A percentile compares a stretch with the other conserved stretches of the same genome.
Conservation (phyloP, 2,888 invertebrate species). For the Listrodromus nycthemerus region DNA sequence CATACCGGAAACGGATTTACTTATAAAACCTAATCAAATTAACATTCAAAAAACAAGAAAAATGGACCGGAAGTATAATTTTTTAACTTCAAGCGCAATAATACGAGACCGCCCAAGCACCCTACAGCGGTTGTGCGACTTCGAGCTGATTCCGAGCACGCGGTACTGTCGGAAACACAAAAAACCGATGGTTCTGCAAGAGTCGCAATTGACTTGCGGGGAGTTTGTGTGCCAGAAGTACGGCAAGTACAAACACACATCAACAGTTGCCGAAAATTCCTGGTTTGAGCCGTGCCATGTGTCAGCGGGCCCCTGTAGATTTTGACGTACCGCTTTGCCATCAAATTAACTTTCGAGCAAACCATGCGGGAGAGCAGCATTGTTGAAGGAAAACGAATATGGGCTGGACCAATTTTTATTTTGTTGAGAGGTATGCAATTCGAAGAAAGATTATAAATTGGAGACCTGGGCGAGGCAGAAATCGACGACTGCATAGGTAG, state of each 20-base stretch:
- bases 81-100: slow-evolving; percentile 39
- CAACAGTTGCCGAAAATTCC: slow-evolving; percentile 48
- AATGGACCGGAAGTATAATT: no score
- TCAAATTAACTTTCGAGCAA: slow-evolving; percentile 36
- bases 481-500: no score
- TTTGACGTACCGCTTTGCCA: slow-evolving; percentile 45
- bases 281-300: slow-evolving; percentile 48
- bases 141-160: slow-evolving; percentile 47
- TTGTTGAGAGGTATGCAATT: slow-evolving; percentile 55
- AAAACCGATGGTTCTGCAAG: slow-evolving; percentile 47
- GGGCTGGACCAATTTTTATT: slow-evolving; percentile 56
- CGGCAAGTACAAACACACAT: no score
- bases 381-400: slow-evolving; percentile 28
- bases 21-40: no score
- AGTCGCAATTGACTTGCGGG: slow-evolving; percentile 23
- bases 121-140: slow-evolving; percentile 52
- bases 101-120: slow-evolving; percentile 34
- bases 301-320: slow-evolving; percentile 33
- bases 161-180: no score
- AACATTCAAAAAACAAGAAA: no score
- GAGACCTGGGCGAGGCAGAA: no score
- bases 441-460: no score
- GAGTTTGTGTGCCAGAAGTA: no score
- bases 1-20: no score
- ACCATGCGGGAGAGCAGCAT: slow-evolving; percentile 50